Evolutionary conservation across 2,113 vertebrate genomes (phyloP).

Genomic region (Paracanthobrama guichenoti): DNA sequence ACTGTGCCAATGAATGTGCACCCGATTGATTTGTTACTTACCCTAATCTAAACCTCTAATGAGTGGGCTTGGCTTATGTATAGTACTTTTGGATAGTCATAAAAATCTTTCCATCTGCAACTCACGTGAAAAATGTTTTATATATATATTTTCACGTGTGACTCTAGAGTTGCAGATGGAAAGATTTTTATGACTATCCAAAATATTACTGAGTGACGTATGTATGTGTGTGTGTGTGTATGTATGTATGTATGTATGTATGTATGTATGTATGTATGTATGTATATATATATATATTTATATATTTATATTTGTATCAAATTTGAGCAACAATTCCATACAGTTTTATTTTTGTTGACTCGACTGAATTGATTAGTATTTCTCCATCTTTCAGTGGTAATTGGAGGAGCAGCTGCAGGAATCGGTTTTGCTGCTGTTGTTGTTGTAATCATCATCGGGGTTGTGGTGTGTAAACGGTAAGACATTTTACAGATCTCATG

Average conservation of each 20-base stretch:
- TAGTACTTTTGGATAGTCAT: not conserved
- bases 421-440: not conserved
- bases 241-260: too few species aligned
- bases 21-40: not conserved
- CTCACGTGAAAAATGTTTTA: not conserved
- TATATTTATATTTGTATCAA: too few species aligned
- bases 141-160: too few species aligned
- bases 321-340: too few species aligned
- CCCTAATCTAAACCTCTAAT: not conserved
- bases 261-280: too few species aligned
- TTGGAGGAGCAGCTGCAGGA: slow-evolving; percentile 5
- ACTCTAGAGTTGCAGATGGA: too few species aligned
- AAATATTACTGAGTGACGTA: too few species aligned
- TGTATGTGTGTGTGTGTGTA: too few species aligned
- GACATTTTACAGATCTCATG: not conserved
- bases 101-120: not conserved
- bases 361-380: not conserved
- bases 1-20: not conserved
- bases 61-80: not conserved
- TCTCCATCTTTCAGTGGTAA: slow-evolving; percentile 28
- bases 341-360: too few species aligned
- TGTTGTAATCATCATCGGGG: slow-evolving; percentile 1
- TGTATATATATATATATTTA: too few species aligned
- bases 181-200: too few species aligned
- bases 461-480: slow-evolving; percentile 15